These are phyloP conservation scores for Venturia canescens DNA, from an alignment of 1,140 invertebrate genomes.

Conservation along the genomic window DNA sequence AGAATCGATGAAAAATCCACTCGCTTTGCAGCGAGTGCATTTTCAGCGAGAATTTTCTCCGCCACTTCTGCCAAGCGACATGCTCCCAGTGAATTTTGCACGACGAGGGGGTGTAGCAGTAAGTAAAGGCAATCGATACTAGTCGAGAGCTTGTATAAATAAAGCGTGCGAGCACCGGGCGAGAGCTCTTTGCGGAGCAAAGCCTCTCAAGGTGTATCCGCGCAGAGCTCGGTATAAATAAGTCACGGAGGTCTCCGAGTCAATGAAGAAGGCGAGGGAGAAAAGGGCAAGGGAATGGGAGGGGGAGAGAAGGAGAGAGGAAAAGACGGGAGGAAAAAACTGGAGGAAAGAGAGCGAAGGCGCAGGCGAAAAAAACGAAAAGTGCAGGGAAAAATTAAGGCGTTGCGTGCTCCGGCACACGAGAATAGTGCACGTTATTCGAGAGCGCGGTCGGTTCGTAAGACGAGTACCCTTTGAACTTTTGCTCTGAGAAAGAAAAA, in stretches of 20 bases:
- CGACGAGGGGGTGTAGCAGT: neutral
- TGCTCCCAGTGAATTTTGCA: constrained; percentile 2
- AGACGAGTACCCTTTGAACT: constrained; percentile 11
- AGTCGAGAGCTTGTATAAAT: neutral
- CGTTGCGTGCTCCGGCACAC: constrained; percentile 8
- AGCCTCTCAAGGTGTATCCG: constrained; percentile 10
- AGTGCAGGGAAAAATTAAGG: constrained; percentile 43
- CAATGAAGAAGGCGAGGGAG: neutral
- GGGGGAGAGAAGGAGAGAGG: too few relatives aligned
- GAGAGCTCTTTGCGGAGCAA: constrained; percentile 24
- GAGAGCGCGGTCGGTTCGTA: neutral
- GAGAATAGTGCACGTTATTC: constrained; percentile 15
- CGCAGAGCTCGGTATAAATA: constrained; percentile 47
- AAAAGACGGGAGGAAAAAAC: constrained; percentile 8
- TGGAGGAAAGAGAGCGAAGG: constrained; percentile 17
- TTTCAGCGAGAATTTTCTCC: too few relatives aligned
- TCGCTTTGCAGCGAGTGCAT: too few relatives aligned
- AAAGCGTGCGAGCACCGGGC: neutral
- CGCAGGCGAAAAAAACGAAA: neutral
- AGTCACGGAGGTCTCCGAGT: neutral
- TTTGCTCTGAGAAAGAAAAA: neutral
- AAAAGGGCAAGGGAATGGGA: neutral
- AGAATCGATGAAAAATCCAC: too few relatives aligned
- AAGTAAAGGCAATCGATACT: constrained; percentile 6
- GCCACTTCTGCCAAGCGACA: too few relatives aligned